These are phyloP conservation scores for Ectobius pallidus DNA, from an alignment of 2,888 invertebrate genomes.

Conservation along the genomic window DNA sequence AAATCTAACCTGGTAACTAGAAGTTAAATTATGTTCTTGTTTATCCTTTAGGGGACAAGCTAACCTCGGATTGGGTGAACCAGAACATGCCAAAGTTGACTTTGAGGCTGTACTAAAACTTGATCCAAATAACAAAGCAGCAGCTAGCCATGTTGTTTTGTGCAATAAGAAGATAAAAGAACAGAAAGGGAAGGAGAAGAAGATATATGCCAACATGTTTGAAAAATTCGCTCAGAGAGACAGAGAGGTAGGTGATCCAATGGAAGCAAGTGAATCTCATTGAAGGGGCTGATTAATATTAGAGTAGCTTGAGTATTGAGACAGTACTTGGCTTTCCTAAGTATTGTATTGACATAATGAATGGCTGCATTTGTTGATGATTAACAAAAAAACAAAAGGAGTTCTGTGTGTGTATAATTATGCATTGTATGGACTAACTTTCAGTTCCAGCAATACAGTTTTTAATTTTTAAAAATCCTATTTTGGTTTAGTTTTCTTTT, in stretches of 20 bases:
- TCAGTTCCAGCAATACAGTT: too few species aligned
- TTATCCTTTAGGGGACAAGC: conserved; percentile 63
- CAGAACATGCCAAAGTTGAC: conserved; percentile 75
- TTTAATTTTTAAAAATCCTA: too few species aligned
- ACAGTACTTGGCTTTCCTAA: too few species aligned
- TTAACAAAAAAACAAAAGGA: too few species aligned
- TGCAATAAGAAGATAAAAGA: conserved; percentile 78
- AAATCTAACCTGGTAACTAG: too few species aligned
- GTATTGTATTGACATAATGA: too few species aligned
- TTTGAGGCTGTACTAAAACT: conserved; percentile 76
- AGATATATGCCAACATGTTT: conserved; percentile 94
- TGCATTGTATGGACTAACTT: too few species aligned
- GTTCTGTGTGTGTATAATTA: too few species aligned
- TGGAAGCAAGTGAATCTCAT: background rate
- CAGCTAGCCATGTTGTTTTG: conserved; percentile 72
- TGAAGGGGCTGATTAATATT: background rate
- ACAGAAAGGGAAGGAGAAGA: conserved; percentile 80
- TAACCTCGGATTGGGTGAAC: conserved; percentile 73
- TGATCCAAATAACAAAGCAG: conserved; percentile 90
- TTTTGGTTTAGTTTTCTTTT: too few species aligned
- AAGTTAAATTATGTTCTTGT: too few species aligned
- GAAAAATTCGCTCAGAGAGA: conserved; percentile 86
- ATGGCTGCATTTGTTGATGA: too few species aligned
- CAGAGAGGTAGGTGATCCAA: conserved; percentile 65
- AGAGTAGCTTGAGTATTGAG: too few species aligned